These are phyloP conservation scores for Probosciger aterrimus DNA, from an alignment of 2,113 vertebrate genomes.

Conservation along the genomic window DNA sequence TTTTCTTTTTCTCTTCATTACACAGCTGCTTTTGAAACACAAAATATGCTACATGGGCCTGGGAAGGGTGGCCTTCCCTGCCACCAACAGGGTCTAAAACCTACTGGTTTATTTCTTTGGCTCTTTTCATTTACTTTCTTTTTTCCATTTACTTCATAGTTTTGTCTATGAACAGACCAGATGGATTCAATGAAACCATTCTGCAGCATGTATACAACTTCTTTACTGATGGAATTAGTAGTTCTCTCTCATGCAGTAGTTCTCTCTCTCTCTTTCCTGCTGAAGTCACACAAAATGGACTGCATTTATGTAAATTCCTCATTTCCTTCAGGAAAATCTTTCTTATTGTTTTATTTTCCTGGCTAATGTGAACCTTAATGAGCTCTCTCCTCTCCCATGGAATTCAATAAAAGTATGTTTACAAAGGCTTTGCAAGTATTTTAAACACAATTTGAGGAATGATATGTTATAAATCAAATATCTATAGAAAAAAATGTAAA, in stretches of 20 bases:
- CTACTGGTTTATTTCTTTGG: background rate
- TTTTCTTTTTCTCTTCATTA: background rate
- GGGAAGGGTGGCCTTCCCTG: background rate
- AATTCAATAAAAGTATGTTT: constrained; percentile 37
- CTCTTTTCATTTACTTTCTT: background rate
- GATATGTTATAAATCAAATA: background rate
- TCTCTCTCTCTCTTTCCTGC: background rate
- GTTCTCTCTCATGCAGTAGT: background rate
- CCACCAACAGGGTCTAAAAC: background rate
- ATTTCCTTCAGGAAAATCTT: constrained; percentile 29
- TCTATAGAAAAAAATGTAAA: background rate
- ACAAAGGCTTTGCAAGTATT: background rate
- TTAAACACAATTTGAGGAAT: constrained; percentile 23
- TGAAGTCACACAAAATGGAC: background rate
- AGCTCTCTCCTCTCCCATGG: background rate
- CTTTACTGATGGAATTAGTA: background rate
- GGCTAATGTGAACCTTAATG: constrained; percentile 5
- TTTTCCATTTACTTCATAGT: background rate
- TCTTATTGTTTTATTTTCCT: constrained; percentile 15
- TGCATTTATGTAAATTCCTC: constrained; percentile 15
- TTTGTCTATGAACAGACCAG: background rate
- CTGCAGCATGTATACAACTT: background rate
- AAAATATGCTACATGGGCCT: background rate
- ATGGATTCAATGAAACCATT: constrained; percentile 4
- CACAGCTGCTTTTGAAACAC: background rate